Conservation (phyloP, 92 coral and sea anemone genomes). For the Pocillopora grandis region DNA sequence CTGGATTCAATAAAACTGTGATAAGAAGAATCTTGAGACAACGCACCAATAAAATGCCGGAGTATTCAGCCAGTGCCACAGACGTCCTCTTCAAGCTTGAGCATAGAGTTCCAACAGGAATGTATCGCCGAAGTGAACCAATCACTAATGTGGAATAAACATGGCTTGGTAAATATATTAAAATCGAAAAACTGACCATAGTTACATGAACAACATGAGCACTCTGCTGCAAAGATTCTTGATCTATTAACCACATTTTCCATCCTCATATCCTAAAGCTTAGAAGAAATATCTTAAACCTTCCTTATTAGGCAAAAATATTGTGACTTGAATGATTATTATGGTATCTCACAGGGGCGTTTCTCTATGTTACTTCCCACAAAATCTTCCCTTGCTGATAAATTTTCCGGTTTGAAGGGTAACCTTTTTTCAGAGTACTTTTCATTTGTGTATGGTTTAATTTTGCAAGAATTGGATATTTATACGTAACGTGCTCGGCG, state of each 20-base stretch:
- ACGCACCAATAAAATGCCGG: neutral
- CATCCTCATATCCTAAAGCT: neutral
- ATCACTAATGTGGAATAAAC: neutral
- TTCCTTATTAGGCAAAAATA: slow-evolving; percentile 17
- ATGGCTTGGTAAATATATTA: neutral
- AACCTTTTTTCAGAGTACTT: neutral
- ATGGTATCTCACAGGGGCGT: slow-evolving; percentile 28
- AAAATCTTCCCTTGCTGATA: neutral
- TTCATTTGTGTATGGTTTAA: neutral
- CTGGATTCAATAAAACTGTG: neutral
- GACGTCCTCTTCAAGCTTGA: neutral
- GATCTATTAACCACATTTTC: neutral
- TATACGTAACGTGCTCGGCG: no score
- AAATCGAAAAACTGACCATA: slow-evolving; percentile 3
- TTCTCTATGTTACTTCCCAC: neutral
- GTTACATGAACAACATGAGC: neutral
- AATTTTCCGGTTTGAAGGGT: neutral
- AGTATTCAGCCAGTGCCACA: neutral
- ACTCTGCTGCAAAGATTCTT: neutral
- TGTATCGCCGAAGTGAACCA: neutral
- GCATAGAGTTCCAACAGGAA: neutral
- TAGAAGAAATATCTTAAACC: neutral
- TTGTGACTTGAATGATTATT: neutral
- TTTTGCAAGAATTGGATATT: neutral
- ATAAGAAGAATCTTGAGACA: neutral